These are phyloP conservation scores for Drepana arcuata DNA, from an alignment of 1,140 invertebrate species.

Conservation along the genomic window DNA sequence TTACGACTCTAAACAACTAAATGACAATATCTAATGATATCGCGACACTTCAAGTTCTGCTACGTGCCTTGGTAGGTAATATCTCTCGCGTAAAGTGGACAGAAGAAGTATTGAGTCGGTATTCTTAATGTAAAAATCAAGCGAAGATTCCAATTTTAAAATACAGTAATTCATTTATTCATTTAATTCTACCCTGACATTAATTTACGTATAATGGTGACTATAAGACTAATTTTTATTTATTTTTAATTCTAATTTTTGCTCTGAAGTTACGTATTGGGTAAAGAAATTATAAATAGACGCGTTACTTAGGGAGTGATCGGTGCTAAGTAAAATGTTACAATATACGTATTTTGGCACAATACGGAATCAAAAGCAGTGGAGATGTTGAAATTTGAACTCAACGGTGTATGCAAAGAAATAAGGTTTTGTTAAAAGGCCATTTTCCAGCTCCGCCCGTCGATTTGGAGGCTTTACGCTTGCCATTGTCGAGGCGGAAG, in stretches of 20 bases:
- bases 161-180: conserved; percentile 52
- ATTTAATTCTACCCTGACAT: conserved; percentile 71
- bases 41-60: conserved; percentile 36
- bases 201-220: conserved; percentile 73
- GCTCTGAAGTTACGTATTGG: conserved; percentile 42
- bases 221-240: conserved; percentile 60
- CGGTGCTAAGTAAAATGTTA: conserved; percentile 30
- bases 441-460: conserved; percentile 1
- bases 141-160: conserved; percentile 41
- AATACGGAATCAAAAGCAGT: conserved; percentile 50
- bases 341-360: conserved; percentile 56
- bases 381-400: too few species aligned
- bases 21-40: conserved; percentile 51
- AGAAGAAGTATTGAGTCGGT: conserved; percentile 52
- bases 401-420: too few species aligned
- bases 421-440: background rate
- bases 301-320: too few species aligned
- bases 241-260: conserved; percentile 59
- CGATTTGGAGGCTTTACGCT: conserved; percentile 2
- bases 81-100: conserved; percentile 60
- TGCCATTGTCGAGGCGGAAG: conserved; percentile 11
- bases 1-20: too few species aligned
- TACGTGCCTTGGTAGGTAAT: too few species aligned
- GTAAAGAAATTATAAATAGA: conserved; percentile 6
- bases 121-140: conserved; percentile 58